Evolutionary conservation across 2,113 vertebrate genomes (phyloP).

Genomic region (Aldabrachelys gigantea): DNA sequence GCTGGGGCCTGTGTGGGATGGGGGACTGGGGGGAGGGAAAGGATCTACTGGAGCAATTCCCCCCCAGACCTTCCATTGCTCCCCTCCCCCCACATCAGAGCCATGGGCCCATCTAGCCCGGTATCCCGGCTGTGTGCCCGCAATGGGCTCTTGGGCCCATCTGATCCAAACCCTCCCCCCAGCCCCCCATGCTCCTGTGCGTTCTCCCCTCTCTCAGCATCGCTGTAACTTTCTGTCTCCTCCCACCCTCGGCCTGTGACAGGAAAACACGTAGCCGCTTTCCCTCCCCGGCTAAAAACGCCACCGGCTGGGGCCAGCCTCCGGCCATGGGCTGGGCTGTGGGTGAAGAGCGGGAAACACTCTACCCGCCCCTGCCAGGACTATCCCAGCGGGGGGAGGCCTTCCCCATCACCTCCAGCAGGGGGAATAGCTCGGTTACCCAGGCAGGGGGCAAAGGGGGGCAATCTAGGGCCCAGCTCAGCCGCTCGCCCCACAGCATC

Average conservation of each 20-base stretch:
- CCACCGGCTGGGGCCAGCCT: neutral
- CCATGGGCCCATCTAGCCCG: neutral
- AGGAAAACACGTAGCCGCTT: neutral
- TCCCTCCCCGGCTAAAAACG: neutral
- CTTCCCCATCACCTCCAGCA: neutral
- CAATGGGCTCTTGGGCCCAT: neutral
- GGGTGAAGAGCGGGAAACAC: too few relatives aligned
- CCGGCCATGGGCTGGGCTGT: neutral
- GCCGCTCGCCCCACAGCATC: neutral
- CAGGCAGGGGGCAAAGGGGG: too few relatives aligned
- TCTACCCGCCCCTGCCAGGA: too few relatives aligned
- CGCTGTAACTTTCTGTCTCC: neutral
- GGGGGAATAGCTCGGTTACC: neutral
- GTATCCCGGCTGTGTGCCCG: neutral
- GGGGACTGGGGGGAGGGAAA: neutral
- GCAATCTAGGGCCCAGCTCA: neutral
- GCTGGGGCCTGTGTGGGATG: too few relatives aligned
- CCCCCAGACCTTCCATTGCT: neutral
- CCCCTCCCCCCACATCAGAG: neutral
- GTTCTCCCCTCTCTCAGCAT: neutral
- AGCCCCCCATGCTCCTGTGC: neutral
- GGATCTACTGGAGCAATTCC: neutral
- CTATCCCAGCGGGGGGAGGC: neutral
- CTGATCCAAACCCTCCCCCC: neutral
- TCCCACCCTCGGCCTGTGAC: neutral